Conservation (phyloP, 2,888 invertebrate genomes). For the Dryobotodes eremita region DNA sequence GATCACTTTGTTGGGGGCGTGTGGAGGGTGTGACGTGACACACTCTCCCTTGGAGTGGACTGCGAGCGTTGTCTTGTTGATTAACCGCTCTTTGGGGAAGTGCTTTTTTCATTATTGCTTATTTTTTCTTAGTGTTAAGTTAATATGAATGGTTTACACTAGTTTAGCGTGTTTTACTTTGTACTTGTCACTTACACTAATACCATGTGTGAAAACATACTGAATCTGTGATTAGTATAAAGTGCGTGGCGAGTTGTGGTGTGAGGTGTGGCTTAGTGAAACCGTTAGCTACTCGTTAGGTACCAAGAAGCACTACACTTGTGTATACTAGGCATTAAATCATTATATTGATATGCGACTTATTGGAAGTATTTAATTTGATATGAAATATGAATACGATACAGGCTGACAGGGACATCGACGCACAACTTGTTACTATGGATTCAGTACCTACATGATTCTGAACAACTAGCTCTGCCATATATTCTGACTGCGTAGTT, state of each 20-base stretch:
- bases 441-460: no score
- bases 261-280: no score
- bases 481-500: no score
- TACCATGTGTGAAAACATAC: not conserved
- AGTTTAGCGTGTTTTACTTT: no score
- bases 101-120: not conserved
- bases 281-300: no score
- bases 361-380: slow-evolving; percentile 2
- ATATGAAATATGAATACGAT: no score
- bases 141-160: not conserved
- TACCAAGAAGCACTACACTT: not conserved
- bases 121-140: not conserved
- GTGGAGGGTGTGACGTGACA: not conserved
- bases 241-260: no score
- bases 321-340: not conserved
- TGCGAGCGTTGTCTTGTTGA: not conserved
- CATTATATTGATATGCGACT: not conserved
- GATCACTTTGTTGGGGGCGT: slow-evolving; percentile 57
- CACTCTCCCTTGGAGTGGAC: slow-evolving; percentile 19
- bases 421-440: no score
- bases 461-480: no score
- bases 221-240: not conserved
- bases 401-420: no score
- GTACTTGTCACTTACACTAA: not conserved
- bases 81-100: slow-evolving; percentile 2